Evolutionary conservation across 1,140 invertebrate species (phyloP), one percentile per base, ranked within the genome.

Genomic region (Harlomillsia oculata): DNA sequence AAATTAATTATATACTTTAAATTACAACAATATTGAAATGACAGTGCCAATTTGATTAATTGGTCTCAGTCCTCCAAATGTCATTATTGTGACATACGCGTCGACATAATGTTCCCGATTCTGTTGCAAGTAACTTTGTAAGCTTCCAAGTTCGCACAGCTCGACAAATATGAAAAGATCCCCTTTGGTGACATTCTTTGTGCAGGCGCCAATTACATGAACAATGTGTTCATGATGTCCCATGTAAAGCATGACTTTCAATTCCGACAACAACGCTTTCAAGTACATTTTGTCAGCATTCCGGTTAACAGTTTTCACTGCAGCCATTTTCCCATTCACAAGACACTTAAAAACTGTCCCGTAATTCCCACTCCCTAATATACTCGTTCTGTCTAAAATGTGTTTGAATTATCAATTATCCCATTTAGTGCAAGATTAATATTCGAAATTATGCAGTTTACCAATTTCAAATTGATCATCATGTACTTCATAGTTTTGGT

Each of bases 221-320:
- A 48, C 16, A 8, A 48, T 9, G 20, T 48, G 29, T 16, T 28
- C 25, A 32, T 32, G 26, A 30, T 30, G 11, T 18, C 25, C 45
- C 6, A 48, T 4, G 21, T 30, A 48, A 4, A 48, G 29, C 45
- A 48, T 48, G 20, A 48, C 34, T 32, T 48, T 51, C 2, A 51
- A 3, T 25, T 51, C 48, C 3, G 48, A 51, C 3, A 51, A 21
- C n/a, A 51, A 26, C 20, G 48, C 48, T 25, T 51, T 36, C 39
- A 51, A 25, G 18, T 51, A 51, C 1, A 11, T 14, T 39, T 51
- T 51, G 29, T 51, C 48, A 37, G 48, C 48, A 25, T 25, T 3
- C 11, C 18, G 13, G 5, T 51, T 51, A 8, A 25, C 34, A 3
- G 48, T 51, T 51, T 51, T 51, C 9, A 51, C 34, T 25, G 48